A percentile compares a stretch with the other conserved stretches of the same genome.
Conservation (phyloP, 2,888 invertebrate species). For the Drosophila greeni region DNA sequence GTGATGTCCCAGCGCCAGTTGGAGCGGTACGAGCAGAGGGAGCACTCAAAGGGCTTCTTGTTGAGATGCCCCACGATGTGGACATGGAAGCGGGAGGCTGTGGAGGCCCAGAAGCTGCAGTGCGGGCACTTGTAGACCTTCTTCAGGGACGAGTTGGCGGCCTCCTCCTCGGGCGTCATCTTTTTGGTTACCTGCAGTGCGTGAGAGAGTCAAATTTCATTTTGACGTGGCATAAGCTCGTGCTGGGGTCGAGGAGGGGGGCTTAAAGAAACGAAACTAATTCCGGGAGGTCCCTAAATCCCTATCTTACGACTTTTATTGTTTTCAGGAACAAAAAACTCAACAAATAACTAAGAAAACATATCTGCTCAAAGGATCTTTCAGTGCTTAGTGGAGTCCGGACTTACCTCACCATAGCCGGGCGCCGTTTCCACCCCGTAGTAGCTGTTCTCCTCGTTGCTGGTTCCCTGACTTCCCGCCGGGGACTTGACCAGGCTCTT, state of each 20-base stretch:
- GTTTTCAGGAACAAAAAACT: background rate
- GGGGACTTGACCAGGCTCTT: slow-evolving; percentile 56
- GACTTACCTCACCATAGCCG: slow-evolving; percentile 79
- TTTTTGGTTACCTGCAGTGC: slow-evolving; percentile 80
- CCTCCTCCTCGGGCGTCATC: slow-evolving; percentile 83
- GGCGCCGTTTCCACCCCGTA: slow-evolving; percentile 80
- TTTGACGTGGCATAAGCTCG: slow-evolving; percentile 64
- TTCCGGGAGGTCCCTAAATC: background rate
- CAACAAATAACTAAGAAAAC: background rate
- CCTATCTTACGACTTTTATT: no score
- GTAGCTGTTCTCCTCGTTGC: slow-evolving; percentile 78
- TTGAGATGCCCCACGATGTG: slow-evolving; percentile 96
- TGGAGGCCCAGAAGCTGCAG: slow-evolving; percentile 94
- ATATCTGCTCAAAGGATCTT: background rate
- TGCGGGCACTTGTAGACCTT: slow-evolving; percentile 95
- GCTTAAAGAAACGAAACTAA: background rate
- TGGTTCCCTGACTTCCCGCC: slow-evolving; percentile 46
- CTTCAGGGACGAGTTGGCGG: slow-evolving; percentile 84
- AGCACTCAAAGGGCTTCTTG: slow-evolving; percentile 96
- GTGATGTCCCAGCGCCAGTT: slow-evolving; percentile 99
- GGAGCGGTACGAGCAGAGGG: slow-evolving; percentile 93
- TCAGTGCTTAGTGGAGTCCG: slow-evolving; percentile 22
- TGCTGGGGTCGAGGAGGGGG: slow-evolving; percentile 31
- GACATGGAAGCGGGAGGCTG: slow-evolving; percentile 94
- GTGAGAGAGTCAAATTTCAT: slow-evolving; percentile 79